Percentiles rank a stretch among this genome's conserved stretches.
Evolutionary conservation across 1,140 invertebrate species (phyloP).

Genomic region (Danaus plexippus): DNA sequence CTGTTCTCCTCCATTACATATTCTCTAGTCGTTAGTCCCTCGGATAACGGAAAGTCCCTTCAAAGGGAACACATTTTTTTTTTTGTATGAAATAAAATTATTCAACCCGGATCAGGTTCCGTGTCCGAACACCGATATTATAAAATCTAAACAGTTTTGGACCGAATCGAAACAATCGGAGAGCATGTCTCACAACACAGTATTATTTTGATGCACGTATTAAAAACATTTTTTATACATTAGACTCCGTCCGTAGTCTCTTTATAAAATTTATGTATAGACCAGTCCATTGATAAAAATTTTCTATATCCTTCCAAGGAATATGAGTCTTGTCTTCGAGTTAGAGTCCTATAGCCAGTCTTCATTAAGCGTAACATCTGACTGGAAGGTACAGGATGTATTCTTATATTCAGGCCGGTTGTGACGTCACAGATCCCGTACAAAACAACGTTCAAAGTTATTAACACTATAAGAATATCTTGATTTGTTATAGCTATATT

Average conservation of each 20-base stretch:
- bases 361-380: conserved; percentile 26
- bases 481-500: no score
- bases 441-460: background rate
- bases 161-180: background rate
- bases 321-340: conserved; percentile 12
- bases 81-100: no score
- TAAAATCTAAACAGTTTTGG: conserved; percentile 6
- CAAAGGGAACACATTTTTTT: no score
- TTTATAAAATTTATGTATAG: no score
- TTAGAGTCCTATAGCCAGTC: conserved; percentile 20
- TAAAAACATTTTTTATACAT: background rate
- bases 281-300: background rate
- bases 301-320: conserved; percentile 4
- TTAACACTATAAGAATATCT: no score
- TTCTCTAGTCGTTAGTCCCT: background rate
- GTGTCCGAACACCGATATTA: background rate
- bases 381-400: conserved; percentile 18
- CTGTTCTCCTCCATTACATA: conserved; percentile 35
- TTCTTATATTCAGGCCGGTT: conserved; percentile 5
- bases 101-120: no score
- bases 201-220: conserved; percentile 1
- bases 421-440: conserved; percentile 2
- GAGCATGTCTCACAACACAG: background rate
- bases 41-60: no score
- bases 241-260: background rate